phyloP scores from a whole-genome alignment of 2,797 vertebrate species.

The Monodelphis domestica region DNA sequence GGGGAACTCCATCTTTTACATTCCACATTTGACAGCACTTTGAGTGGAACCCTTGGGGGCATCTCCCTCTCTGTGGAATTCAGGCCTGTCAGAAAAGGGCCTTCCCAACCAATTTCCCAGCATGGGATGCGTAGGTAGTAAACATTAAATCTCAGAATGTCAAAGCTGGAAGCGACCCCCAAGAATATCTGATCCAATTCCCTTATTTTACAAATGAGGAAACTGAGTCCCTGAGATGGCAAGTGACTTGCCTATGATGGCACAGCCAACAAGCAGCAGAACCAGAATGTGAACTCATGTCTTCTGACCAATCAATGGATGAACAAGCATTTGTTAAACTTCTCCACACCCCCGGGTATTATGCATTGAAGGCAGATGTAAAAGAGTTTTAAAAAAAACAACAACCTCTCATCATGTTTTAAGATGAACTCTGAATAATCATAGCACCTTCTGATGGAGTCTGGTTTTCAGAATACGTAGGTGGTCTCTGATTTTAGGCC shows the following conservation, averaged over 20 bases:
- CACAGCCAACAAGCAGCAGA: not conserved
- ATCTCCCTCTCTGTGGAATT: not conserved
- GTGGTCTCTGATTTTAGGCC: slow-evolving; percentile 15
- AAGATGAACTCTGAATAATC: slow-evolving; percentile 31
- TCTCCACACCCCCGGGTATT: not conserved
- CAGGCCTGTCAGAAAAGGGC: not conserved
- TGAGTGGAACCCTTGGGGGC: not conserved
- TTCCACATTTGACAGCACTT: not conserved
- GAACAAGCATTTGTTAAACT: not conserved
- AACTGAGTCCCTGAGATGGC: not conserved
- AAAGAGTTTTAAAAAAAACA: not conserved
- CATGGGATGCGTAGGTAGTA: not conserved
- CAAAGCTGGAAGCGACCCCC: not conserved
- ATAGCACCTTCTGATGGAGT: not conserved
- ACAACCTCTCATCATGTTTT: slow-evolving; percentile 1
- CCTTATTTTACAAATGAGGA: not conserved
- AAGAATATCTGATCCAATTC: not conserved
- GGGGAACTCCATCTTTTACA: not conserved
- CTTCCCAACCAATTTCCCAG: not conserved
- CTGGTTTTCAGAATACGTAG: slow-evolving; percentile 26
- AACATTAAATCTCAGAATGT: not conserved
- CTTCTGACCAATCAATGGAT: not conserved
- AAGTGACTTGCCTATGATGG: not conserved
- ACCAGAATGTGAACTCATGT: not conserved
- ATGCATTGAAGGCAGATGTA: not conserved